These are phyloP conservation scores for Formica exsecta DNA, from an alignment of 1,140 invertebrate genomes.

Conservation along the genomic window DNA sequence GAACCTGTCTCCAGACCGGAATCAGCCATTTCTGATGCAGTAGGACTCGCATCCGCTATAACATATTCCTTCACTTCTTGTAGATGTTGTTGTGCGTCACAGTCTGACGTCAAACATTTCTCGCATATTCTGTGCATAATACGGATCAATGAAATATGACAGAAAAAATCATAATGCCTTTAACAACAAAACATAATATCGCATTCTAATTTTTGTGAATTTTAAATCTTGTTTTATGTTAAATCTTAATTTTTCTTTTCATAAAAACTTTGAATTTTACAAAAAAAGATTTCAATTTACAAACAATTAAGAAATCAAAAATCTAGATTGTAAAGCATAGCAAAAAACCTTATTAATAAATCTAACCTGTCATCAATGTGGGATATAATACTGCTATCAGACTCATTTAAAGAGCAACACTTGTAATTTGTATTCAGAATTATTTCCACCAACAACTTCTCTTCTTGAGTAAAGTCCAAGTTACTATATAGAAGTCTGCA, in stretches of 20 bases:
- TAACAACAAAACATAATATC: not conserved
- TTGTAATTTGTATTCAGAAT: conserved; percentile 73
- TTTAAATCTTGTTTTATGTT: no score
- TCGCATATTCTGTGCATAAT: conserved; percentile 65
- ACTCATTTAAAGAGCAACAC: conserved; percentile 65
- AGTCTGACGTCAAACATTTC: conserved; percentile 49
- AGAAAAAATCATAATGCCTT: not conserved
- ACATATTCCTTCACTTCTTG: conserved; percentile 57
- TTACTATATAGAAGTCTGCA: conserved; percentile 83
- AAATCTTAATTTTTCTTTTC: no score
- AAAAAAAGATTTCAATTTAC: not conserved
- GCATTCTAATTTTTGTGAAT: no score
- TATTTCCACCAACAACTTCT: conserved; percentile 77
- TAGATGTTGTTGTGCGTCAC: not conserved
- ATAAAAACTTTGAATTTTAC: no score
- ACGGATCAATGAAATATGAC: conserved; percentile 24
- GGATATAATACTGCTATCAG: conserved; percentile 62
- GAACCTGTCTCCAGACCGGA: conserved; percentile 88
- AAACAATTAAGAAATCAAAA: conserved; percentile 5
- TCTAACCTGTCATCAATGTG: conserved; percentile 68
- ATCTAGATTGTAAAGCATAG: not conserved
- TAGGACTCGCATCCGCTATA: conserved; percentile 59
- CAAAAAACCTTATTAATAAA: conserved; percentile 39
- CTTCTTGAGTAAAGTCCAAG: conserved; percentile 79
- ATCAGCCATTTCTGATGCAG: conserved; percentile 86